These are phyloP conservation scores for Dasysyrphus tricinctus DNA, from an alignment of 2,888 invertebrate species.

Conservation along the genomic window DNA sequence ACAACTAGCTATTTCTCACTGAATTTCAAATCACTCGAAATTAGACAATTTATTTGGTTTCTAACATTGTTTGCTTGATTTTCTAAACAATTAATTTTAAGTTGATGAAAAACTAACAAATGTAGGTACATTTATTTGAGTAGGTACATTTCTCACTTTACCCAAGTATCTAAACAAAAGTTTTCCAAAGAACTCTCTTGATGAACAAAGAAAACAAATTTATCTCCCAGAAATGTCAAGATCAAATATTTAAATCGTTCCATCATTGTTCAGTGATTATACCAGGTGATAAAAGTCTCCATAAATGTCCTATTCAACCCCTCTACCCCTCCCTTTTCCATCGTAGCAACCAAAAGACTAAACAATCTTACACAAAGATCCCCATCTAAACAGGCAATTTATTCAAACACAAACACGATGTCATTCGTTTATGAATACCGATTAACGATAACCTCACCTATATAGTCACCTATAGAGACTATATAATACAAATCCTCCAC, in stretches of 20 bases:
- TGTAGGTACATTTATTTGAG: too few species aligned
- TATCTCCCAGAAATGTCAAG: slow-evolving; percentile 54
- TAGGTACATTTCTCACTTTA: not conserved
- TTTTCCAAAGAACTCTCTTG: not conserved
- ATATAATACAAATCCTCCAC: not conserved
- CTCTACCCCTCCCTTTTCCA: not conserved
- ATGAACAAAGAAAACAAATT: slow-evolving; percentile 20
- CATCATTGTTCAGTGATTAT: slow-evolving; percentile 48
- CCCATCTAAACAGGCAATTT: slow-evolving; percentile 59
- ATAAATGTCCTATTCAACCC: slow-evolving; percentile 8
- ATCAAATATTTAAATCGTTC: slow-evolving; percentile 54
- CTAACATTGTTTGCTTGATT: too few species aligned
- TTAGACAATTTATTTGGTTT: too few species aligned
- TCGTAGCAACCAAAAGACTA: not conserved
- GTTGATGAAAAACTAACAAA: too few species aligned
- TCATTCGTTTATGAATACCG: slow-evolving; percentile 57
- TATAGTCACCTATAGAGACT: not conserved
- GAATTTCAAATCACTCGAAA: too few species aligned
- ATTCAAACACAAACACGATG: slow-evolving; percentile 61
- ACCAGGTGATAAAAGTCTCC: slow-evolving; percentile 1
- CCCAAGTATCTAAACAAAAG: not conserved
- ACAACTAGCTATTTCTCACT: too few species aligned
- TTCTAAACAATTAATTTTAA: too few species aligned
- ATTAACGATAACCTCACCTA: slow-evolving; percentile 44
- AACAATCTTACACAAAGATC: slow-evolving; percentile 30